Percentiles rank a stretch among this genome's conserved stretches.
These are phyloP conservation scores for Camelus bactrianus DNA, from an alignment of 2,113 vertebrate species.

Conservation along the genomic window DNA sequence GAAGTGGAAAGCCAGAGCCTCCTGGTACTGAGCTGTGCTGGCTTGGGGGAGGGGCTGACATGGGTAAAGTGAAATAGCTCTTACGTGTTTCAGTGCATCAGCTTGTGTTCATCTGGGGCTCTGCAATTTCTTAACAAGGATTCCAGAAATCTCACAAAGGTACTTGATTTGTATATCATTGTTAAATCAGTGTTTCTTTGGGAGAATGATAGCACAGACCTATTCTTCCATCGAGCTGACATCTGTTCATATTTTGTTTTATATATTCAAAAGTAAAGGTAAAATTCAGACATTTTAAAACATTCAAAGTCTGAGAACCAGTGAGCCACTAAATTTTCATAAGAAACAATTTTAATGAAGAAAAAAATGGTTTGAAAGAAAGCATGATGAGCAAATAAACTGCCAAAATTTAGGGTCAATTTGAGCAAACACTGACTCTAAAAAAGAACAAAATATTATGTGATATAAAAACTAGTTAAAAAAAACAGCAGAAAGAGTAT, in stretches of 20 bases:
- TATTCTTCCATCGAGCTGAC: background rate
- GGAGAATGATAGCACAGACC: background rate
- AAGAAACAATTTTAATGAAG: background rate
- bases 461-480: background rate
- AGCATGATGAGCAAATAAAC: background rate
- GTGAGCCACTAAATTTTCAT: slow-evolving; percentile 24
- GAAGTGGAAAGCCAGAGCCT: background rate
- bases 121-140: background rate
- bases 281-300: background rate
- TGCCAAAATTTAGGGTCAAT: background rate
- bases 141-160: background rate
- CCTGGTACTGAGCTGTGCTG: background rate
- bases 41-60: background rate
- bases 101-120: background rate
- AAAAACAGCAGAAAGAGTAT: background rate
- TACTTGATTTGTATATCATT: background rate
- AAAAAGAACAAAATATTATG: background rate
- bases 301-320: background rate
- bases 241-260: background rate
- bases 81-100: background rate
- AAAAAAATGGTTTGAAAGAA: background rate
- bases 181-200: background rate
- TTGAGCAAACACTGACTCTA: background rate
- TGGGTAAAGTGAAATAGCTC: background rate
- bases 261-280: background rate